phyloP scores from a whole-genome alignment of 1,140 invertebrate species.

The Heliconius nattereri region DNA sequence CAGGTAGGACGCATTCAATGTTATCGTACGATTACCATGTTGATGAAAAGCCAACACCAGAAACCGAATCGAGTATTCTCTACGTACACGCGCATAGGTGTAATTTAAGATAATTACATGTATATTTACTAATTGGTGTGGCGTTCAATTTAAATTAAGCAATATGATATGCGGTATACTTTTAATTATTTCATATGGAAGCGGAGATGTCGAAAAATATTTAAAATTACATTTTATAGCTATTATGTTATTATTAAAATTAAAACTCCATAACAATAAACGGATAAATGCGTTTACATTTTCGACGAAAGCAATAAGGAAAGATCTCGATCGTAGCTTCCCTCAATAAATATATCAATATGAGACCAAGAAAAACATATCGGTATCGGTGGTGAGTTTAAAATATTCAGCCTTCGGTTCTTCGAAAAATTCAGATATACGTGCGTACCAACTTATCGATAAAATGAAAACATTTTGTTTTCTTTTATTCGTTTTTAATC shows the following conservation, averaged over 20 bases:
- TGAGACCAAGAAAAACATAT: constrained; percentile 75
- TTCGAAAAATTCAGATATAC: constrained; percentile 55
- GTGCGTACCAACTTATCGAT: constrained; percentile 48
- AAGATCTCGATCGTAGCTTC: constrained; percentile 62
- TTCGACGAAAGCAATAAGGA: constrained; percentile 64
- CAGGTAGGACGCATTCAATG: constrained; percentile 69
- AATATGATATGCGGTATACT: background rate
- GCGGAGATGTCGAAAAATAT: background rate
- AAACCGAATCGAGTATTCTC: constrained; percentile 52
- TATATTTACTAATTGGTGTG: constrained; percentile 12
- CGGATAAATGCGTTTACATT: constrained; percentile 55
- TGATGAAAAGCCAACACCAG: constrained; percentile 78
- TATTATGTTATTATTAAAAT: constrained; percentile 32
- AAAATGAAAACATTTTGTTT: constrained; percentile 19
- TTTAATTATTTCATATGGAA: background rate
- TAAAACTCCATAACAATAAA: constrained; percentile 57
- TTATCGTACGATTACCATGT: constrained; percentile 78
- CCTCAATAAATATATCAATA: constrained; percentile 76
- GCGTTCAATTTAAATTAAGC: constrained; percentile 1
- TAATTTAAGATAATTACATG: constrained; percentile 38
- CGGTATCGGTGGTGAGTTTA: constrained; percentile 50
- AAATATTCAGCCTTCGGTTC: constrained; percentile 36
- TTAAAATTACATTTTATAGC: background rate
- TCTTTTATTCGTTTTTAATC: constrained; percentile 26
- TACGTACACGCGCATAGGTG: constrained; percentile 39